A percentile compares a stretch with the other conserved stretches of the same genome.
phyloP scores from a whole-genome alignment of 2,113 vertebrate species.

The Canis aureus region DNA sequence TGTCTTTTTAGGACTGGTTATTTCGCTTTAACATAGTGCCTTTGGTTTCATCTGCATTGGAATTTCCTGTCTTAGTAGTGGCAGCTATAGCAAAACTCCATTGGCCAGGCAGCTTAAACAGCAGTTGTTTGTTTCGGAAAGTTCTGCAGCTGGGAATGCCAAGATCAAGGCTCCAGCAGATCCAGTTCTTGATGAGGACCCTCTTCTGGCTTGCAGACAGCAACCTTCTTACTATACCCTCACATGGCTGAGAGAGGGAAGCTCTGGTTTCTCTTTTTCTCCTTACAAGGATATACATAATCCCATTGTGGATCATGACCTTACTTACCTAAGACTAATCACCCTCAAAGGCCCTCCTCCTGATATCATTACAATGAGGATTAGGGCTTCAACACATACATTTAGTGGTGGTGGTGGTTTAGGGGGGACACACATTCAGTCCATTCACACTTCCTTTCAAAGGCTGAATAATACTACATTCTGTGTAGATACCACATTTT shows the following conservation, averaged over 20 bases:
- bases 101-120: neutral
- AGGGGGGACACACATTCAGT: neutral
- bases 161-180: neutral
- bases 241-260: neutral
- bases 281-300: neutral
- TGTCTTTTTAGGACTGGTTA: neutral
- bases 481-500: neutral
- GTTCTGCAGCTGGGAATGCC: neutral
- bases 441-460: neutral
- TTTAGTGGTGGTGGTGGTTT: rapidly evolving
- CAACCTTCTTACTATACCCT: neutral
- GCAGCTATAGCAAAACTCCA: neutral
- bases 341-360: neutral
- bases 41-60: neutral
- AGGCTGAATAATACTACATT: neutral
- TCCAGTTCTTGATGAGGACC: neutral
- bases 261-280: neutral
- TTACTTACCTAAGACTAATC: neutral
- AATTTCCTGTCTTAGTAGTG: neutral
- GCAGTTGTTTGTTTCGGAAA: neutral
- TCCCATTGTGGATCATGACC: neutral
- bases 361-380: neutral
- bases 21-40: neutral
- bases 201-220: neutral
- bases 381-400: neutral